phyloP scores from a whole-genome alignment of 2,797 vertebrate species.

The Phataginus tricuspis region DNA sequence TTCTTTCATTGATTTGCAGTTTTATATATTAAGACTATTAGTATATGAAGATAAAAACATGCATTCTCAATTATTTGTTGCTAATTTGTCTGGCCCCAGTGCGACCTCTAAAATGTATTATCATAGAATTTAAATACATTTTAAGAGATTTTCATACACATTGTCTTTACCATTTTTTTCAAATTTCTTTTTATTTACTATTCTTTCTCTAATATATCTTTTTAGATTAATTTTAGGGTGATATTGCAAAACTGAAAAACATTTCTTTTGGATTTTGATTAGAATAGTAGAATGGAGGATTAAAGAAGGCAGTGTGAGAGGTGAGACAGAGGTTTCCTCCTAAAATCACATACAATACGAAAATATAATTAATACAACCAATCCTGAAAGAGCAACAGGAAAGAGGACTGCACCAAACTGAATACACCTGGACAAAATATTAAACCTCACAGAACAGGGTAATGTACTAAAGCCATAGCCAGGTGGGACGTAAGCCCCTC shows the following conservation, averaged over 20 bases:
- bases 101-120: neutral
- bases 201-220: neutral
- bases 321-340: too few species aligned
- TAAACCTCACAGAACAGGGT: too few species aligned
- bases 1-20: neutral
- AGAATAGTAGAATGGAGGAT: neutral
- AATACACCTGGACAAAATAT: too few species aligned
- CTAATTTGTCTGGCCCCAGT: neutral
- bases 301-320: too few species aligned
- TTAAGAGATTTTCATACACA: neutral
- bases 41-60: neutral
- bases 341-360: too few species aligned
- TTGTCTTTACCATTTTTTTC: neutral
- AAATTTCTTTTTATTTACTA: neutral
- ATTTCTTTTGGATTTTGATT: neutral
- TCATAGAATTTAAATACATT: neutral
- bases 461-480: too few species aligned
- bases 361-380: too few species aligned
- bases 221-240: neutral
- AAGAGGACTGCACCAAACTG: too few species aligned
- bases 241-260: neutral
- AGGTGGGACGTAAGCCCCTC: too few species aligned
- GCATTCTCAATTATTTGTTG: neutral
- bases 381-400: too few species aligned
- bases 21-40: neutral